Evolutionary conservation across 2,888 invertebrate genomes (phyloP).

Genomic region (Latrodectus hesperus): DNA sequence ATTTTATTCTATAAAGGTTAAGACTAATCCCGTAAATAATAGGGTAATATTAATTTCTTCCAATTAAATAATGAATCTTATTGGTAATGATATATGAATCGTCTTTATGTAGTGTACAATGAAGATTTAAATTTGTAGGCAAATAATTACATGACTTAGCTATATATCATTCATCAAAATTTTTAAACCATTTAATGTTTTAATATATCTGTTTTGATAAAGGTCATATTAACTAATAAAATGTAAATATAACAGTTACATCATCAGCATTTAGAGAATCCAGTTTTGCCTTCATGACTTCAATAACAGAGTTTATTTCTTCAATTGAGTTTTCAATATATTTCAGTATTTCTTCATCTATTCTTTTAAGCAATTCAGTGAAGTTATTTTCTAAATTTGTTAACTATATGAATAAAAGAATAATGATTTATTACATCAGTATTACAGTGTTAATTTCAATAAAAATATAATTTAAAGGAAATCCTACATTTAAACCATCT

Average conservation of each 20-base stretch:
- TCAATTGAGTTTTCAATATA: conserved; percentile 17
- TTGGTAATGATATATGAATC: no score
- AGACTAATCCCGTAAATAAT: no score
- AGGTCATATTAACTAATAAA: neutral
- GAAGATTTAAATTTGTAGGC: no score
- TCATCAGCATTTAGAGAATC: conserved; percentile 49
- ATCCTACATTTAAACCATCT: no score
- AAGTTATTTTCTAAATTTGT: conserved; percentile 4
- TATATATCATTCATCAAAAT: neutral
- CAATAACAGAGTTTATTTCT: conserved; percentile 1
- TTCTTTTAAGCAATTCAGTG: neutral
- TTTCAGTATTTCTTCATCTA: conserved; percentile 46
- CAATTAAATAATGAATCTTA: no score
- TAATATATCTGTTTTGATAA: neutral
- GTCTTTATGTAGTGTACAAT: no score
- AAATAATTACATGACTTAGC: neutral
- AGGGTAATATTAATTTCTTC: no score
- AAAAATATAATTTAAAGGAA: no score
- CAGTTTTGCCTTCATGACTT: conserved; percentile 28
- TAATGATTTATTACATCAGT: neutral
- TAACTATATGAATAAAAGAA: conserved; percentile 8
- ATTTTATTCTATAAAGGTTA: no score
- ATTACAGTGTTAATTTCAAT: no score
- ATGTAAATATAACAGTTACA: conserved; percentile 1
- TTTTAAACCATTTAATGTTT: no score